A percentile compares a stretch with the other conserved stretches of the same genome.
phyloP scores from a whole-genome alignment of 2,113 vertebrate genomes.

The Etheostoma spectabile region DNA sequence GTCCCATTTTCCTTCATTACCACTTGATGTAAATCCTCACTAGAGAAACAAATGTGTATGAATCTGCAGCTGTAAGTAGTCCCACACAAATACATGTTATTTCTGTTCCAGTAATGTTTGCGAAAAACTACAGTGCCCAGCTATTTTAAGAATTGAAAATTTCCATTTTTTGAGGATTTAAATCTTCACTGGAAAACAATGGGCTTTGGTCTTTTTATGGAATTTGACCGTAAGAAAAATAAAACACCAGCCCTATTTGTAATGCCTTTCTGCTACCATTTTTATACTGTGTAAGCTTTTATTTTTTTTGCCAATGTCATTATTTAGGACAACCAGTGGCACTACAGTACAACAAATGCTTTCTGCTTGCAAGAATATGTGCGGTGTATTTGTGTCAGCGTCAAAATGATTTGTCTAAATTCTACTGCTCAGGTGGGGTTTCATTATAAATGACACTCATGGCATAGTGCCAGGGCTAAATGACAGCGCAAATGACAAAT shows the following conservation, averaged over 20 bases:
- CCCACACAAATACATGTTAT: not conserved
- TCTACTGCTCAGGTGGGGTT: not conserved
- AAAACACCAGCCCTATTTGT: not conserved
- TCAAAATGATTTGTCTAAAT: constrained; percentile 8
- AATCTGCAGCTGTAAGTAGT: not conserved
- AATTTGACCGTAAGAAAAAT: not conserved
- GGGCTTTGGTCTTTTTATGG: not conserved
- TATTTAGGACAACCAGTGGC: not conserved
- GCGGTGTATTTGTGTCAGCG: not conserved
- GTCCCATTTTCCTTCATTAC: not conserved
- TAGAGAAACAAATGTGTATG: not conserved
- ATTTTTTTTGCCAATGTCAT: not conserved
- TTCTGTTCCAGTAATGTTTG: not conserved
- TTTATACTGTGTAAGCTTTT: not conserved
- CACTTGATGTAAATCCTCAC: not conserved
- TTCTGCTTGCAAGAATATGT: not conserved
- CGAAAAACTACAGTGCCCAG: not conserved
- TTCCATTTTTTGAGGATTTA: not conserved
- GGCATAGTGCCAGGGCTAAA: constrained; percentile 13
- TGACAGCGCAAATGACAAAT: constrained; percentile 33
- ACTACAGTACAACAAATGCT: not conserved
- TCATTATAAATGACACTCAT: constrained; percentile 4
- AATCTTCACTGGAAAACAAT: not conserved
- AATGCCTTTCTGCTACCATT: not conserved
- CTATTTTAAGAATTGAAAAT: not conserved